Percentiles rank a stretch among this genome's conserved stretches.
Conservation (phyloP, 2,797 vertebrate genomes). For the Prunella strophiata region DNA sequence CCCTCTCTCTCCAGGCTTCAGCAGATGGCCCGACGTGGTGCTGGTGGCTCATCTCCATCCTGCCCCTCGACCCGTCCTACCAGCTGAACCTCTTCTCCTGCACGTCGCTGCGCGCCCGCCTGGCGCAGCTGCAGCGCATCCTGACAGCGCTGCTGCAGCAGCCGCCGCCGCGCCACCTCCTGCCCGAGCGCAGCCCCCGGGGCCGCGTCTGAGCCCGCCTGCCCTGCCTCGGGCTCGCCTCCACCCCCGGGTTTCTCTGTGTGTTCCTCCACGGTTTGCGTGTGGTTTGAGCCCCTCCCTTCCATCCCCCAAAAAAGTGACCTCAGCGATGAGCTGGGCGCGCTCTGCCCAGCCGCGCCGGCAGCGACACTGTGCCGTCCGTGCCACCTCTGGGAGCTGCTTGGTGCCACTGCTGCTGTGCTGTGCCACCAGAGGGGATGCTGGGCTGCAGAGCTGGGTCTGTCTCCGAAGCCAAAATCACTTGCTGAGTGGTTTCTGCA, state of each 20-base stretch:
- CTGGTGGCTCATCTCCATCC: constrained; percentile 91
- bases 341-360: fast-evolving
- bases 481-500: background rate
- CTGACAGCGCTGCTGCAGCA: constrained; percentile 85
- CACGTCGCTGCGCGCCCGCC: constrained; percentile 84
- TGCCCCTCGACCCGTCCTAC: constrained; percentile 87
- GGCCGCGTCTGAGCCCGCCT: background rate
- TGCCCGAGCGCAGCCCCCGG: background rate
- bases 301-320: background rate
- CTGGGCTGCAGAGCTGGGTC: background rate
- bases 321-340: background rate
- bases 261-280: background rate
- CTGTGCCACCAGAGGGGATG: fast-evolving
- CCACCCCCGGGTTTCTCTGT: background rate
- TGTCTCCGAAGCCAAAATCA: background rate
- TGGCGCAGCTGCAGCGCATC: constrained; percentile 84
- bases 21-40: constrained; percentile 88
- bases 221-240: background rate
- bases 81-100: constrained; percentile 87
- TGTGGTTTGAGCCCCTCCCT: background rate
- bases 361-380: background rate
- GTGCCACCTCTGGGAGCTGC: background rate
- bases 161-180: constrained; percentile 26
- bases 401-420: background rate
- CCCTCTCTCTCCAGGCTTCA: constrained; percentile 75